These are phyloP conservation scores for Megalopta genalis DNA, from an alignment of 1,140 invertebrate genomes.

Conservation along the genomic window DNA sequence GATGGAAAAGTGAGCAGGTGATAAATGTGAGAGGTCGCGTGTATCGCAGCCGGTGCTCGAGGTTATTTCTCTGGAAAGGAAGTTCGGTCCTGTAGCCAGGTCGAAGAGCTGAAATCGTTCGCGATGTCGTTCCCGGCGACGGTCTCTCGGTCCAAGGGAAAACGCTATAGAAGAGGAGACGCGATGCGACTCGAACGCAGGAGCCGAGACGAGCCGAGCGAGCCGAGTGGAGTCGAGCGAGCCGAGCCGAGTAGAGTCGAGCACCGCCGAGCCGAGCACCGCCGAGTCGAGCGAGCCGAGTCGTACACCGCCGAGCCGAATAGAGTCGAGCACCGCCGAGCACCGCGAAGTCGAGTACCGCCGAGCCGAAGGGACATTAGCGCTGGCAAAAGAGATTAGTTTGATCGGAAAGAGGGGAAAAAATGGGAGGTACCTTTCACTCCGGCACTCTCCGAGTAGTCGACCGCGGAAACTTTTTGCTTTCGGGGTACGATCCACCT, in stretches of 20 bases:
- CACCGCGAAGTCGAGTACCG: too few relatives aligned
- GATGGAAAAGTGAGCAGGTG: too few relatives aligned
- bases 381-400: constrained; percentile 18
- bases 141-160: constrained; percentile 1
- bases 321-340: too few relatives aligned
- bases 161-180: background rate
- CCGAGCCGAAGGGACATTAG: background rate
- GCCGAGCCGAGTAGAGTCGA: too few relatives aligned
- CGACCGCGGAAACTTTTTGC: constrained; percentile 51
- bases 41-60: too few relatives aligned
- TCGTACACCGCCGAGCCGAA: too few relatives aligned
- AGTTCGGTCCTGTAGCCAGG: background rate
- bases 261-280: too few relatives aligned
- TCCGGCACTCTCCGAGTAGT: constrained; percentile 33
- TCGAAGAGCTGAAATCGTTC: background rate
- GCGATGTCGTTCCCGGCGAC: background rate
- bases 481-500: constrained; percentile 35
- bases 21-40: too few relatives aligned
- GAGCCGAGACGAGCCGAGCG: too few relatives aligned
- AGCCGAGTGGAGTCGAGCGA: too few relatives aligned
- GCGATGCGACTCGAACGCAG: background rate
- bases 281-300: too few relatives aligned
- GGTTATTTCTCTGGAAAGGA: too few relatives aligned
- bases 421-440: constrained; percentile 49
- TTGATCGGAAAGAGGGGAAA: constrained; percentile 21